Evolutionary conservation across 2,888 invertebrate genomes (phyloP).

Genomic region (Tineola bisselliella): DNA sequence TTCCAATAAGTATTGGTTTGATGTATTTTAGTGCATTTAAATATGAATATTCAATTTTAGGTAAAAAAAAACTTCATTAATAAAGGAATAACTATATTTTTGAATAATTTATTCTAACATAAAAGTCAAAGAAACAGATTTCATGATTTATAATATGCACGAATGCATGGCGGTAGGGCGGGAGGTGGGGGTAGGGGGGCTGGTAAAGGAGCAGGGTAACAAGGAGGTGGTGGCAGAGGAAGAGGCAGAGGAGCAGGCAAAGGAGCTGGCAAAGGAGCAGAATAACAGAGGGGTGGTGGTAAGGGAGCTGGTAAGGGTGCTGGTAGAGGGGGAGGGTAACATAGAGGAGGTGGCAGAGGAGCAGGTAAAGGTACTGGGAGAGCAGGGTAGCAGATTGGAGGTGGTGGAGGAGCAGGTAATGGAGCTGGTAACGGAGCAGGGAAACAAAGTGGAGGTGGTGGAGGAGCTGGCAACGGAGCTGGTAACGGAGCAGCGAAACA

Average conservation of each 20-base stretch:
- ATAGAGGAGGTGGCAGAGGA: conserved; percentile 19
- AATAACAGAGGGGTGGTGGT: conserved; percentile 13
- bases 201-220: conserved; percentile 18
- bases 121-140: no score
- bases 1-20: neutral
- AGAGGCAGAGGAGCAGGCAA: conserved; percentile 18
- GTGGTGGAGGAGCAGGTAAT: neutral
- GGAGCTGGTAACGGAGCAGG: conserved; percentile 9
- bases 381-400: conserved; percentile 4
- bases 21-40: neutral
- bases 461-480: conserved; percentile 18
- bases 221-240: conserved; percentile 16
- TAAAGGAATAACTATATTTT: no score
- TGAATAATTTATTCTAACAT: no score
- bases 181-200: conserved; percentile 29
- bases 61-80: no score
- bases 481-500: conserved; percentile 19
- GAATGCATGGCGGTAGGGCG: neutral
- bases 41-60: no score
- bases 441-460: conserved; percentile 13
- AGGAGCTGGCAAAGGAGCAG: conserved; percentile 21
- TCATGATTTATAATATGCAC: neutral
- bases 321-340: conserved; percentile 18
- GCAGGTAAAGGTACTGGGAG: conserved; percentile 20
- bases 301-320: conserved; percentile 25